These are phyloP conservation scores for Syrista parreyssii DNA, from an alignment of 2,888 invertebrate genomes.

Conservation along the genomic window DNA sequence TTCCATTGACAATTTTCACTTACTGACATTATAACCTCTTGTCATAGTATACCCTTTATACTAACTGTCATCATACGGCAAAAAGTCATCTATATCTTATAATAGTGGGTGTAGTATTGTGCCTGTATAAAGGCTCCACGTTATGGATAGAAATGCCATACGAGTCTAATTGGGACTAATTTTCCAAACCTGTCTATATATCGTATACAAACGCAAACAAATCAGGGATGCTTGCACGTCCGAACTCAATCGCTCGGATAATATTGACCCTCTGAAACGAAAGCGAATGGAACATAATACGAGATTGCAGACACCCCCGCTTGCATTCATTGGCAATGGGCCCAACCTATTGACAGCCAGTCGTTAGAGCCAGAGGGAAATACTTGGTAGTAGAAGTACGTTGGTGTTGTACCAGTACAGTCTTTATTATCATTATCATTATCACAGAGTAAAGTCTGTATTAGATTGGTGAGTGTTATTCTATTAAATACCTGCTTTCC, in stretches of 20 bases:
- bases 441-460: background rate
- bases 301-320: slow-evolving; percentile 42
- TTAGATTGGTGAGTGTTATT: background rate
- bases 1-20: background rate
- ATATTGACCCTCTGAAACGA: slow-evolving; percentile 46
- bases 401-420: background rate
- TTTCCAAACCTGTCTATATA: slow-evolving; percentile 49
- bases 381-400: background rate
- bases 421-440: background rate
- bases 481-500: background rate
- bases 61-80: background rate
- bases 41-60: background rate
- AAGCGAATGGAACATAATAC: slow-evolving; percentile 58
- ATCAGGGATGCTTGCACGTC: slow-evolving; percentile 44
- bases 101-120: background rate
- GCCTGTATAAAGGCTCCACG: background rate
- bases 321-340: slow-evolving; percentile 43
- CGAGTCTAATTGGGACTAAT: slow-evolving; percentile 61
- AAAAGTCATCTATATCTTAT: background rate
- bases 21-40: background rate
- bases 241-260: slow-evolving; percentile 57
- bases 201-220: slow-evolving; percentile 56
- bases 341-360: slow-evolving; percentile 8
- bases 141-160: slow-evolving; percentile 19
- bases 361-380: background rate